Evolutionary conservation across 2,888 invertebrate species (phyloP), one percentile per base, ranked within the genome.

Genomic region (Sipha maydis): DNA sequence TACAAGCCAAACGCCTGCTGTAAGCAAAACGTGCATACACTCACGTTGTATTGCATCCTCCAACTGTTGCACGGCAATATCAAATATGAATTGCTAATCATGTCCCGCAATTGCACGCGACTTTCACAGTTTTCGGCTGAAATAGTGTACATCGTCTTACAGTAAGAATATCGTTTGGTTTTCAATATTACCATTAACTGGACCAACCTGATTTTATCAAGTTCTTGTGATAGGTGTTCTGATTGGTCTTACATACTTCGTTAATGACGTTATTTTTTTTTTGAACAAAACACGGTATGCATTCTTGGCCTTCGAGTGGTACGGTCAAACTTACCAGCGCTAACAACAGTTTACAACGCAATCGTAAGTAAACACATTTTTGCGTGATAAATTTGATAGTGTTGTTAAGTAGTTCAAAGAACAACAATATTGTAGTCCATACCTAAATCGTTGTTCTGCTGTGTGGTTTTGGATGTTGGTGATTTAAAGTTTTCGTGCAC

Each of bases 391-490:
- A n/a, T 34, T 1, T 48, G 0, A 48, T 48, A 48, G 3, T 48
- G 14, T 48, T 14, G 3, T 48, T 14, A 56, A 48, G 14, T 48
- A 8, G 56, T 67, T 17, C n/a, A 21, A 19, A 17, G 61, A 76
- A 76, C 9, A 67, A 54, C 9, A 38, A 25, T 56, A 28, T 7
- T 85, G 38, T 79, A 17, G 41, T 56, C 84, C 14, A 14, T 86
- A 90, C 91, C 91, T 69, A 91, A 90, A 82, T 91, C 90, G 38
- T 90, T 90, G 21, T 90, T 86, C 79, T 90, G 90, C 25, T 90
- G 85, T 41, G 84, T 4, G 14, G 17, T 79, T 85, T 85, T 79
- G 41, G 69, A 76, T 21, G 56, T 75, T 8, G 79, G 85, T 1
- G 82, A 83, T 67, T 89, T 90, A 83, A 90, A 91, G 61, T 90